These are phyloP conservation scores for Notodonta ziczac DNA, from an alignment of 2,888 invertebrate genomes.

Conservation along the genomic window DNA sequence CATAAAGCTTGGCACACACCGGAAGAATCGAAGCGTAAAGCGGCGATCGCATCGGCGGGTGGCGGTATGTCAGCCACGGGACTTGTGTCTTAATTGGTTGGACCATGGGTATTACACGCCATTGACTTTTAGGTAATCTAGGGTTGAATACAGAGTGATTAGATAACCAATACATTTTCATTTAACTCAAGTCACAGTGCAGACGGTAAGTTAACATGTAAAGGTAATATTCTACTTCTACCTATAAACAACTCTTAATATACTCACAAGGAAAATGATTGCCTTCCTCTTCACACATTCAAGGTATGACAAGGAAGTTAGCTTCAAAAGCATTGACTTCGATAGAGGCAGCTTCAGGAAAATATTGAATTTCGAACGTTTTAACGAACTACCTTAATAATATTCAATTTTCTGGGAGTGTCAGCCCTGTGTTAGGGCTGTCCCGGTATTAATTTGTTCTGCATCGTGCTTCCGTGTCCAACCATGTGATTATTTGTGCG, in stretches of 20 bases:
- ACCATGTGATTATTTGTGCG: conserved; percentile 34
- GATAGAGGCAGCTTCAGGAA: too few species aligned
- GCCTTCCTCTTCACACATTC: too few species aligned
- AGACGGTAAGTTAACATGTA: too few species aligned
- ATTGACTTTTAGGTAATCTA: conserved; percentile 46
- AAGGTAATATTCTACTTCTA: too few species aligned
- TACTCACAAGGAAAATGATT: too few species aligned
- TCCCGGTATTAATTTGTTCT: conserved; percentile 34
- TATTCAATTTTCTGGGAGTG: not conserved
- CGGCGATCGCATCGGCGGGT: conserved; percentile 45
- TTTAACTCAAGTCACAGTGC: too few species aligned
- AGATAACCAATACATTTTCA: too few species aligned
- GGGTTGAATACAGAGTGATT: not conserved
- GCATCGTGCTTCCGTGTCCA: conserved; percentile 32
- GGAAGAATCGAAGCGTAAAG: conserved; percentile 51
- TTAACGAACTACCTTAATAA: too few species aligned
- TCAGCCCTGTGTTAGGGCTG: conserved; percentile 47
- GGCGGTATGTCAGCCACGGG: conserved; percentile 43
- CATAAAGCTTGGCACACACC: conserved; percentile 36
- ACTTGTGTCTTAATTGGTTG: conserved; percentile 57
- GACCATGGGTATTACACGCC: conserved; percentile 57
- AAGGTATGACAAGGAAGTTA: too few species aligned
- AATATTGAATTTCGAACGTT: too few species aligned
- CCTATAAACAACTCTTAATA: too few species aligned
- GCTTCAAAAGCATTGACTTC: too few species aligned